Percentiles rank a stretch among this genome's conserved stretches.
These are phyloP conservation scores for Tenthredo livida DNA, from an alignment of 2,888 invertebrate species.

Conservation along the genomic window DNA sequence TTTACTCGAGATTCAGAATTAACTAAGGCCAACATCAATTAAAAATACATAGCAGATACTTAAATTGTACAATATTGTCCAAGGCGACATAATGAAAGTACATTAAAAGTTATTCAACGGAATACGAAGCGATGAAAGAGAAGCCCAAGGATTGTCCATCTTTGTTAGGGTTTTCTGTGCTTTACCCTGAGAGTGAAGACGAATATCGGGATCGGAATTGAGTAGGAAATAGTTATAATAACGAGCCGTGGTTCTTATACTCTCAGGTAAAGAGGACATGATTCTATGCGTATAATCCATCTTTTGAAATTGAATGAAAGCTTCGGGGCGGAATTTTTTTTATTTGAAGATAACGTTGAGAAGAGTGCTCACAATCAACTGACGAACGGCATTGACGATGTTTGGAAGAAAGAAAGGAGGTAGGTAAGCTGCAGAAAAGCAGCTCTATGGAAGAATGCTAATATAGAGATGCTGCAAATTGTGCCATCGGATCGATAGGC, in stretches of 20 bases:
- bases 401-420: neutral
- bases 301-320: neutral
- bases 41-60: conserved; percentile 21
- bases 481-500: conserved; percentile 43
- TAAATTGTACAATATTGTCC: neutral
- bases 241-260: neutral
- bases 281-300: neutral
- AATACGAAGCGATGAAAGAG: neutral
- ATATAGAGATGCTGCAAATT: conserved; percentile 33
- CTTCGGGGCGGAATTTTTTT: neutral
- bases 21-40: conserved; percentile 44
- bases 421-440: neutral
- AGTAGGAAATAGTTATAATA: neutral
- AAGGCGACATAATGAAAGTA: neutral
- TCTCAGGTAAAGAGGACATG: neutral
- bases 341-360: neutral
- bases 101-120: neutral
- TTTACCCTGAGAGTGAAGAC: neutral
- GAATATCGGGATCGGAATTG: neutral
- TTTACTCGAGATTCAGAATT: conserved; percentile 40
- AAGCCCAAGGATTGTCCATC: neutral
- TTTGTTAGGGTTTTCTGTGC: neutral
- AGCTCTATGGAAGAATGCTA: neutral
- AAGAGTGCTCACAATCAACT: neutral
- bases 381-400: neutral